Evolutionary conservation across 2,113 vertebrate species (phyloP), one percentile per base, ranked within the genome.

Genomic region (Hyperopisus bebe): DNA sequence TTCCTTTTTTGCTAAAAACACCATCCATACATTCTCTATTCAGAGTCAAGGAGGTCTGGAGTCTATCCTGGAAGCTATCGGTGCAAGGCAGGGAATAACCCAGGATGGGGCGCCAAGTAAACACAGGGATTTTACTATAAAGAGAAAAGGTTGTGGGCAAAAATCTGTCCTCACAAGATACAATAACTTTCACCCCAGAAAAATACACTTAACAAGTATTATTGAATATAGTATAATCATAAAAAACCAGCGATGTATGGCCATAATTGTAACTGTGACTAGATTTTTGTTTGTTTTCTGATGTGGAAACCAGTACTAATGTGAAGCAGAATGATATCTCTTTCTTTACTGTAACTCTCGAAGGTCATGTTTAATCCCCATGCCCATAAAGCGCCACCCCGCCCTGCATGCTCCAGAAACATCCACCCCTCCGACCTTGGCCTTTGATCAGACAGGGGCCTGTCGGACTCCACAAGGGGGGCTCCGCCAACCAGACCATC

Each of bases 361-460:
- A 87, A 53, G 85, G 85, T 87, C 85, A 39, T 87, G 31, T 53
- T 87, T 53, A 87, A 51, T 53, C 85, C 85, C 50, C 50, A 50
- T 47, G 19, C 46, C 85, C 46, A 53, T 87, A 87, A 87, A 87
- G 47, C 13, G n/a, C n/a, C 47, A 15, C 50, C n/a, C 50, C 2
- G 50, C 6, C 47, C 42, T 5, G 47, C 47, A 31, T 27, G n/a
- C 47, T 31, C n/a, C 13, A 55, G 24, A 42, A 35, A 55, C 50
- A 4, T 35, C 31, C 5, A 35, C 13, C 27, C n/a, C 31, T 39
- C 47, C 50, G 85, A 87, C 85, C 85, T 53, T n/a, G 48, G 24
- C 46, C 47, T 86, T 35, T 50, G 85, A 53, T 51, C n/a, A 53
- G 50, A 55, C 48, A 51, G 15, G 85, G 48, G 83, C 44, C 83